Evolutionary conservation across 2,113 vertebrate species (phyloP), one percentile per base, ranked within the genome.

Genomic region (Rhinoderma darwinii): DNA sequence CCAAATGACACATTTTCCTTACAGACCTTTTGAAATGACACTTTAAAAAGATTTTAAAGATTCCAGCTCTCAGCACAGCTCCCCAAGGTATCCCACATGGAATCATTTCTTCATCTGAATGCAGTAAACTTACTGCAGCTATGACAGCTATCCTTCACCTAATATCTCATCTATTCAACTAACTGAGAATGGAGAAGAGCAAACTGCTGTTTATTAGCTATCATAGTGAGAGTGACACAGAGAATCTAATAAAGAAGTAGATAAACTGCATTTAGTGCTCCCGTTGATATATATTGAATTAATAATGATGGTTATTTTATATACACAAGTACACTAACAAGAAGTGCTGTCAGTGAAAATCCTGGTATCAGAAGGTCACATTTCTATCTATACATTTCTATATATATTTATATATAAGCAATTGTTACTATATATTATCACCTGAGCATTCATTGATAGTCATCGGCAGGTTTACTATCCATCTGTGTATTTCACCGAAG

Each of bases 11-110:
- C 12, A 44, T 56, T 73, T 75, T 75, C 70, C 83, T 75, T 56
- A 73, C 70, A 84, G 72, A 74, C 68, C 68, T 76, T 75, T 75
- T 84, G 51, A 44, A 84, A 84, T 84, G 83, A 75, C 83, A 84
- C 70, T 84, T 73, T 75, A 75, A 84, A 84, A 74, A 84, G 83
- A 74, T 84, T 44, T 84, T 75, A 84, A 84, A 84, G 83, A 75
- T 74, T 84, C 37, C 70, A 27, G 32, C 37, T 59, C 83, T 39
- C 68, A 51, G 50, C 44, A 15, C 44, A 30, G 50, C 32, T 84
- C 70, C 83, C 83, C 32, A 17, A 84, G 72, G 83, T 74, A 20
- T 44, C 50, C 50, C 70, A 51, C 70, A 9, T 56, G 37, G 44
- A 75, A 59, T 59, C 70, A 43, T 84, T 44, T 43, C 70, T 39